A percentile compares a stretch with the other conserved stretches of the same genome.
phyloP scores from a whole-genome alignment of 2,888 invertebrate species.

The Euplagia quadripunctaria region DNA sequence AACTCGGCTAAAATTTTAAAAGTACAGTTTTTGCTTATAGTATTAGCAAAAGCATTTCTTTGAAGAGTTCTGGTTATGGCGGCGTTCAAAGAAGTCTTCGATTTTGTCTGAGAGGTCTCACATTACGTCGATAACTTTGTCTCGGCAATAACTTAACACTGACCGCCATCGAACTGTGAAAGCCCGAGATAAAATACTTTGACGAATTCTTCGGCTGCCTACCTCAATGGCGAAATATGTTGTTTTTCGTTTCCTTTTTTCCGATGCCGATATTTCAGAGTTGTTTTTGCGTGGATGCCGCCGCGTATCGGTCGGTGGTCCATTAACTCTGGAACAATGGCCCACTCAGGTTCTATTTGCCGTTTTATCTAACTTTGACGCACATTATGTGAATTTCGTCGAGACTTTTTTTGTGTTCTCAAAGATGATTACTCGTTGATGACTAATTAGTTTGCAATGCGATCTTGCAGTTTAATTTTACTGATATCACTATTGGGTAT shows the following conservation, averaged over 20 bases:
- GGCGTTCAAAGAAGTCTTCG: conserved; percentile 40
- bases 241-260: conserved; percentile 79
- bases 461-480: conserved; percentile 1
- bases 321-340: conserved; percentile 84
- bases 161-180: conserved; percentile 83
- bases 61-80: conserved; percentile 23
- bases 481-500: background rate
- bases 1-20: background rate
- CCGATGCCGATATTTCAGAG: conserved; percentile 69
- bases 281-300: conserved; percentile 77
- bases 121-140: conserved; percentile 75
- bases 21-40: conserved; percentile 39
- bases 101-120: conserved; percentile 63
- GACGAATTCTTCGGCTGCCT: conserved; percentile 81
- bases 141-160: conserved; percentile 79
- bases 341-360: conserved; percentile 80
- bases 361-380: conserved; percentile 83
- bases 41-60: conserved; percentile 23
- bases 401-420: conserved; percentile 66
- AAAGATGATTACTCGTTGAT: conserved; percentile 58
- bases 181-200: conserved; percentile 82
- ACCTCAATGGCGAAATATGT: conserved; percentile 79
- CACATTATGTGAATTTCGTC: conserved; percentile 81
- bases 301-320: conserved; percentile 79
- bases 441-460: conserved; percentile 48